These are phyloP conservation scores for Lithodes maja DNA, from an alignment of 2,888 invertebrate genomes.

Conservation along the genomic window DNA sequence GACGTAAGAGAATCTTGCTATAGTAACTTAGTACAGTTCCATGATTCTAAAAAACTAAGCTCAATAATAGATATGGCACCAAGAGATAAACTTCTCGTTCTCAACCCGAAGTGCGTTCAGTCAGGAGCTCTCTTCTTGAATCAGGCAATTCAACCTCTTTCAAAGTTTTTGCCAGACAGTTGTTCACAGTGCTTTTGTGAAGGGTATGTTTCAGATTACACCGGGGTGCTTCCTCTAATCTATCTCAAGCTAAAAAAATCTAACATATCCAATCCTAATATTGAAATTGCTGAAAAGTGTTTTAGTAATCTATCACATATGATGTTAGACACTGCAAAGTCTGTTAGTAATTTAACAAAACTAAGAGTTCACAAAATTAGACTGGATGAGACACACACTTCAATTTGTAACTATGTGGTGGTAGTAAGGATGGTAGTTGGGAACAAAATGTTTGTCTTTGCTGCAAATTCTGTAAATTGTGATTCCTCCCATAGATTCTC, in stretches of 20 bases:
- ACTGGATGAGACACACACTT: neutral
- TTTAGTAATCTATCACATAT: neutral
- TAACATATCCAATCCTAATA: neutral
- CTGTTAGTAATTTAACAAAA: too few relatives aligned
- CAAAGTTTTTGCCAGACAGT: neutral
- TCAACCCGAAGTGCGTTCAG: neutral
- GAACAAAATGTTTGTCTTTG: neutral
- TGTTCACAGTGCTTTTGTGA: neutral
- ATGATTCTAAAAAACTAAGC: neutral
- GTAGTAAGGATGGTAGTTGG: neutral
- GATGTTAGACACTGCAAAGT: neutral
- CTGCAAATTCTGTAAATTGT: neutral
- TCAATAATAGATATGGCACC: neutral
- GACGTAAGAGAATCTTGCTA: neutral
- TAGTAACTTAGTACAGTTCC: neutral
- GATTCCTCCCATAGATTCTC: neutral
- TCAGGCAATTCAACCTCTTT: neutral
- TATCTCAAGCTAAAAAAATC: neutral
- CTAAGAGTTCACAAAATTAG: neutral
- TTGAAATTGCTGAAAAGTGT: neutral
- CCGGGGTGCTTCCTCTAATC: neutral
- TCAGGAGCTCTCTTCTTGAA: neutral
- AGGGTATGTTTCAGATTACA: neutral
- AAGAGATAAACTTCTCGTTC: neutral
- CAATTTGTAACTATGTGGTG: neutral